phyloP scores from a whole-genome alignment of 2,113 vertebrate genomes.

The Daboia siamensis region DNA sequence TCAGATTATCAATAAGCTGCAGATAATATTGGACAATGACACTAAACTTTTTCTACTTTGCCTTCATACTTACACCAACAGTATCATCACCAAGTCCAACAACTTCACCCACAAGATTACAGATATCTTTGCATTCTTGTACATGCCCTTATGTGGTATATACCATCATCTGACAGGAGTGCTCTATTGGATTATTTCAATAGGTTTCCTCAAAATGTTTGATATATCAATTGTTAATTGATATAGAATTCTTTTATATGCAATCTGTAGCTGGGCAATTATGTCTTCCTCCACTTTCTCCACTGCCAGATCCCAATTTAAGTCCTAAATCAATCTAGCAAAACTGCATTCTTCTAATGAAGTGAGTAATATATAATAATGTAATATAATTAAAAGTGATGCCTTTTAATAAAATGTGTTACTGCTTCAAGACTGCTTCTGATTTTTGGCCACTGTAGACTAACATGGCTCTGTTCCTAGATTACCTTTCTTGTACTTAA shows the following conservation, averaged over 20 bases:
- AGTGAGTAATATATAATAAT: not conserved
- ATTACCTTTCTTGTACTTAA: not conserved
- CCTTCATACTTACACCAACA: not conserved
- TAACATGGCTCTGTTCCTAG: not conserved
- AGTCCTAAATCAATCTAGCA: not conserved
- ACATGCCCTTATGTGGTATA: not conserved
- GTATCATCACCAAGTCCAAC: not conserved
- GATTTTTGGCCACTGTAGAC: not conserved
- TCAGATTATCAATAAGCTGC: not conserved
- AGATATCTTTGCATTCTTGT: not conserved
- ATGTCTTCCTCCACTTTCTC: not conserved
- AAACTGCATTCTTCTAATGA: not conserved
- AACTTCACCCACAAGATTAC: not conserved
- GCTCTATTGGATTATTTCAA: not conserved
- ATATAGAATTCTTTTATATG: not conserved
- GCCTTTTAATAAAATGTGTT: not conserved
- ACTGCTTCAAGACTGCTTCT: not conserved
- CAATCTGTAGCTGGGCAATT: not conserved
- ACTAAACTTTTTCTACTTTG: not conserved
- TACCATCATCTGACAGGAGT: not conserved
- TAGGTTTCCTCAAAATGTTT: too few relatives aligned
- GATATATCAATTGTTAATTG: not conserved
- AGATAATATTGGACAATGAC: not conserved
- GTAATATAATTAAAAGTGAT: not conserved
- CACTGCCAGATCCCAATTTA: not conserved